Evolutionary conservation across 1,140 invertebrate genomes (phyloP), one percentile per base, ranked within the genome.

Genomic region (Hycleus phaleratus): DNA sequence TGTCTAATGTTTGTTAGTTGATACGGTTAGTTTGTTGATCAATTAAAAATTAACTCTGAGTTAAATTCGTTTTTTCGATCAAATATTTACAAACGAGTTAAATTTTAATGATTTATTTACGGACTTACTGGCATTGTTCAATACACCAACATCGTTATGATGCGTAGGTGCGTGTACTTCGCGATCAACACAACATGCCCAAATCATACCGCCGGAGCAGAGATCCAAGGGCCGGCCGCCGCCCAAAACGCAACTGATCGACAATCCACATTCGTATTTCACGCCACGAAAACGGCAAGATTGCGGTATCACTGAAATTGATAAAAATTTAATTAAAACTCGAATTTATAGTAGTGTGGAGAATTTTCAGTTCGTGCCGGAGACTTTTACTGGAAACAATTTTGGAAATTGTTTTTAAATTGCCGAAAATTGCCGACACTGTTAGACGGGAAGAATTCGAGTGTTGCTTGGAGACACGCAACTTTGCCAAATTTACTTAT

Each of bases 181-280:
- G 62, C 86, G 81, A 71, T 93, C 89, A 0, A 96, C 87, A 70
- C 93, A 96, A 72, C 93, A 96, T 7, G 88, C 88, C 91, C 91
- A 94, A 60, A 94, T 90, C 78, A 93, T 83, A 26, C 92, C 93
- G 45, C 92, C 92, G n/a, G 88, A 92, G 73, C 93, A 96, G 0
- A 94, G 79, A 76, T 96, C 92, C 66, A 93, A 70, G 0, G 92
- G 91, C 58, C 88, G 84, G 9, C 89, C 88, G 5, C 92, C 92
- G 9, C 87, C 86, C 45, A 95, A 75, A 10, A 94, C 89, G 71
- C 93, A 96, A 46, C 88, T 88, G 61, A 96, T 88, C 71, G 90
- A 92, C 46, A 95, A 79, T 0, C 91, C 90, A 69, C 93, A 96
- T 59, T 90, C 85, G 77, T 90, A 94, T 68, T 87, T 85, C 5